These are phyloP conservation scores for Gymnobelideus leadbeateri DNA, from an alignment of 2,113 vertebrate species.

Conservation along the genomic window DNA sequence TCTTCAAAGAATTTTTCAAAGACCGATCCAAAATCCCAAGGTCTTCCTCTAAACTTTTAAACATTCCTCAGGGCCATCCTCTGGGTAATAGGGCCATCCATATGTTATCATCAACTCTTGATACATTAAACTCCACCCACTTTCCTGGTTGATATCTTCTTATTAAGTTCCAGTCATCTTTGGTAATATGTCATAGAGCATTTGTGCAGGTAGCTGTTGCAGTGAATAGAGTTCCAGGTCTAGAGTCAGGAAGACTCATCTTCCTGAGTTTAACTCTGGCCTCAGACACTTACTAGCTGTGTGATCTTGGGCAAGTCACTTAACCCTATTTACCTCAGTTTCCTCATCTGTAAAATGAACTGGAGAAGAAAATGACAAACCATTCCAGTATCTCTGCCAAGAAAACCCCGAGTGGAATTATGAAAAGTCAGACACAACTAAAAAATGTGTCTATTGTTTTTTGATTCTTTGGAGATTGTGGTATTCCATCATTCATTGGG, in stretches of 20 bases:
- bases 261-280: not conserved
- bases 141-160: not conserved
- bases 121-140: not conserved
- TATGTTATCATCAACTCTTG: not conserved
- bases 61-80: not conserved
- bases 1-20: not conserved
- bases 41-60: not conserved
- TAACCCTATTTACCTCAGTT: not conserved
- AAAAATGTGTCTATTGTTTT: not conserved
- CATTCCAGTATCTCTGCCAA: not conserved
- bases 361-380: not conserved
- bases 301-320: not conserved
- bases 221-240: not conserved
- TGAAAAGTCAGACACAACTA: not conserved
- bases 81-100: not conserved
- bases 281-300: no score
- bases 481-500: not conserved
- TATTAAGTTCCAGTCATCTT: not conserved
- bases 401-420: not conserved
- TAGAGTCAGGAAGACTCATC: not conserved
- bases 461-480: not conserved
- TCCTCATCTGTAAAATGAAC: not conserved
- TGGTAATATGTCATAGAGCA: not conserved
- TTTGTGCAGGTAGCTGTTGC: not conserved
- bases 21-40: not conserved